Conservation (phyloP, 2,797 vertebrate genomes). For the Micromesistius poutassou region DNA sequence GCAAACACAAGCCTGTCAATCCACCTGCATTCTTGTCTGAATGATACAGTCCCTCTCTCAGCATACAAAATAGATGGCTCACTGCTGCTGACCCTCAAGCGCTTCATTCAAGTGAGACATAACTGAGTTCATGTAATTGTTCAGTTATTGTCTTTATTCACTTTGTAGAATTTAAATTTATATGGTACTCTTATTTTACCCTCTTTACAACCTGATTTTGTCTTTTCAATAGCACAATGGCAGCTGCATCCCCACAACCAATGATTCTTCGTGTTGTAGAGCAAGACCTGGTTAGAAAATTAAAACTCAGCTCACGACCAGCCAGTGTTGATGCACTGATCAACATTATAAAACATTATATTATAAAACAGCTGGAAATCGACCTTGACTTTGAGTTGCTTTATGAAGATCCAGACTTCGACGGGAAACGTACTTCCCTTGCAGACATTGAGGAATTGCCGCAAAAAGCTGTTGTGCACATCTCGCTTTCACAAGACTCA, state of each 20-base stretch:
- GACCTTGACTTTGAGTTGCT: slow-evolving; percentile 31
- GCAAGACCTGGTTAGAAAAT: slow-evolving; percentile 20
- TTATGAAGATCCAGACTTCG: slow-evolving; percentile 49
- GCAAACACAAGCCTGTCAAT: slow-evolving; percentile 16
- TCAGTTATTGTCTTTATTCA: slow-evolving; percentile 7
- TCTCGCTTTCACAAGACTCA: slow-evolving; percentile 17
- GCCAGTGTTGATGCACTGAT: slow-evolving; percentile 35
- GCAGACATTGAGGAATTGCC: slow-evolving; percentile 35
- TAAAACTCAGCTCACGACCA: slow-evolving; percentile 37
- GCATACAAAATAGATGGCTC: slow-evolving; percentile 22
- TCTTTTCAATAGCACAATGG: slow-evolving; percentile 16
- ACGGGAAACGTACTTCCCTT: slow-evolving; percentile 34
- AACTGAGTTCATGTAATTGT: neutral
- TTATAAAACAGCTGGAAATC: slow-evolving; percentile 25
- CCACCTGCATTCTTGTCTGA: slow-evolving; percentile 17
- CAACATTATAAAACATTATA: slow-evolving; percentile 22
- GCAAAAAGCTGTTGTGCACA: slow-evolving; percentile 40
- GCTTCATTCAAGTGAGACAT: slow-evolving; percentile 20
- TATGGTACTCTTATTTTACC: neutral
- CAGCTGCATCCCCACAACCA: slow-evolving; percentile 10
- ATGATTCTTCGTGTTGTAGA: slow-evolving; percentile 30
- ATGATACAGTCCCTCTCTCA: slow-evolving; percentile 20
- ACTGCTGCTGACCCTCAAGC: slow-evolving; percentile 27
- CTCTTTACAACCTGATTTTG: slow-evolving; percentile 7
- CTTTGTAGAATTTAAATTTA: neutral